These are phyloP conservation scores for Chrysoperla carnea DNA, from an alignment of 1,140 invertebrate genomes.

Conservation along the genomic window DNA sequence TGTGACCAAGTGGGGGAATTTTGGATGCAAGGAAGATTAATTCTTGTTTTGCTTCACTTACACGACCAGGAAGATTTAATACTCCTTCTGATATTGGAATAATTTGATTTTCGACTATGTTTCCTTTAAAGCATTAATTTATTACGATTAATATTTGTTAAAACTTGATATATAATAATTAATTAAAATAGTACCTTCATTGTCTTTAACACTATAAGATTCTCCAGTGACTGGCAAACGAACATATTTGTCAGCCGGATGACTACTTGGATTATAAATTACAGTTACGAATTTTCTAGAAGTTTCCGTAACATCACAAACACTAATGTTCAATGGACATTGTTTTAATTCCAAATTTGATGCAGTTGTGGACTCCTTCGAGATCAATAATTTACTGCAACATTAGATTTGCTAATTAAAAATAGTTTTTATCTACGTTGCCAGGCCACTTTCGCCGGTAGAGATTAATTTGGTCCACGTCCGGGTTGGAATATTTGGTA, in stretches of 20 bases:
- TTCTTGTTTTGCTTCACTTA: slow-evolving; percentile 18
- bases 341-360: slow-evolving; percentile 3
- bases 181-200: neutral
- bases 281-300: slow-evolving; percentile 40
- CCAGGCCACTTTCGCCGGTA: no score
- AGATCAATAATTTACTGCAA: no score
- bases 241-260: slow-evolving; percentile 38
- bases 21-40: slow-evolving; percentile 26
- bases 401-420: no score
- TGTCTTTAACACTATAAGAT: slow-evolving; percentile 38
- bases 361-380: neutral
- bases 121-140: neutral
- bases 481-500: no score
- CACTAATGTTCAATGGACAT: slow-evolving; percentile 36
- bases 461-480: no score
- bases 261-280: slow-evolving; percentile 63
- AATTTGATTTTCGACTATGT: slow-evolving; percentile 11
- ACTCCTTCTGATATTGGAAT: slow-evolving; percentile 20
- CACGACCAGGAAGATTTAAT: slow-evolving; percentile 18
- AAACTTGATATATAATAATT: no score
- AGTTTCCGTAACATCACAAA: slow-evolving; percentile 37
- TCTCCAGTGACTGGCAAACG: slow-evolving; percentile 45
- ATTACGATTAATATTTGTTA: no score
- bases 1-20: slow-evolving; percentile 24
- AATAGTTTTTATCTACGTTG: no score